Evolutionary conservation across 2,888 invertebrate genomes (phyloP).

Genomic region (Agriotes lineatus): DNA sequence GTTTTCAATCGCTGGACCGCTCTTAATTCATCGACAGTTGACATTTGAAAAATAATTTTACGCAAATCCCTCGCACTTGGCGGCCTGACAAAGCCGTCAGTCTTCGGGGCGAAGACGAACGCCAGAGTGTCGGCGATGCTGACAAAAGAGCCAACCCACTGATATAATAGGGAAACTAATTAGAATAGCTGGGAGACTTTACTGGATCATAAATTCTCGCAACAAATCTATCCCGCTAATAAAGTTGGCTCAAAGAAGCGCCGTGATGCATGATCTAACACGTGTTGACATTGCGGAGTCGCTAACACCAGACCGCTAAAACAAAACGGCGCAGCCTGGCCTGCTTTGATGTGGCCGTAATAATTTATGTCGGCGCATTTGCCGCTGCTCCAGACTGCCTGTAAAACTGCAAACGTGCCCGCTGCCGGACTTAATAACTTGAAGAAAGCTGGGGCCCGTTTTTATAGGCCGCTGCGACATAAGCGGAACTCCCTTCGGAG

Average conservation of each 20-base stretch:
- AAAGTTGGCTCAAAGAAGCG: constrained; percentile 51
- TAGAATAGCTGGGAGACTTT: constrained; percentile 53
- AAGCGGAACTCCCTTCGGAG: too few species aligned
- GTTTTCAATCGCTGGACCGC: too few species aligned
- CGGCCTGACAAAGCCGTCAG: constrained; percentile 10
- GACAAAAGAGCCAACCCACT: constrained; percentile 41
- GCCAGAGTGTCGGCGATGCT: constrained; percentile 19
- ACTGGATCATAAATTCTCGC: constrained; percentile 62
- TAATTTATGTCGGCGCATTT: constrained; percentile 54
- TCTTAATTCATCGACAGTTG: too few species aligned
- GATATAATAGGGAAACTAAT: constrained; percentile 53
- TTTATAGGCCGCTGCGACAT: too few species aligned
- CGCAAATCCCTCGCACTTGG: too few species aligned
- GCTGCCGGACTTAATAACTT: constrained; percentile 30
- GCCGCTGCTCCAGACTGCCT: constrained; percentile 40
- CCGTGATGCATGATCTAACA: constrained; percentile 59
- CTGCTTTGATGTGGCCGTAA: constrained; percentile 54
- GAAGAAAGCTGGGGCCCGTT: not conserved
- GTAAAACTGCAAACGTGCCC: constrained; percentile 42
- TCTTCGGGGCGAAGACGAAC: not conserved
- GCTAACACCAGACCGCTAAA: constrained; percentile 50
- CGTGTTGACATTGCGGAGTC: constrained; percentile 58
- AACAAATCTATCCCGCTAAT: constrained; percentile 63
- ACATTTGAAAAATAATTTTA: too few species aligned
- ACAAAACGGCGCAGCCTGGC: constrained; percentile 51